Base-by-base conservation (phyloP, 2,888 invertebrate genomes). In the Limnephilus lunatus region DNA sequence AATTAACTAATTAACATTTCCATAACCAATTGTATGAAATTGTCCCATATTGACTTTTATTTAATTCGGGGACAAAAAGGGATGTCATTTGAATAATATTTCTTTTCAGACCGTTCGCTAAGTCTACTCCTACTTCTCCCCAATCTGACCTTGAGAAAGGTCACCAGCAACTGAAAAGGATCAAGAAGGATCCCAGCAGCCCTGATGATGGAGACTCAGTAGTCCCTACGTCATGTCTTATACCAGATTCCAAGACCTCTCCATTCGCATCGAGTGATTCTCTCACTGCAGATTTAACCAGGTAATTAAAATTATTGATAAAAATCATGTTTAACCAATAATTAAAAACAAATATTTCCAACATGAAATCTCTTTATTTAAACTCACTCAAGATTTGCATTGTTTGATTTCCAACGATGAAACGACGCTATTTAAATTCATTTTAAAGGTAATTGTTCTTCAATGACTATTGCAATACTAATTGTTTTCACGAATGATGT, bases 261-360 rank as follows among this genome's bases (percentile, higher is more conserved):
- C 97, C 97, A 12, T 98, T 98, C 95, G 98, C 98, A 88, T 98
- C 98, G 68, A 98, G 97, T 94, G 98, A 98, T 95, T 98, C 98
- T 19, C 95, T 98, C 93, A 97, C 98, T n/a, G 98, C 98, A 94
- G 98, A 98, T 94, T 95, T 96, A 89, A 97, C 97, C 25, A 93
- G 93, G 93, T 93, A 86, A 86, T 32, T 91, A n/a, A 19, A 82
- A 82, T 81, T 2, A 53, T 53, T 53, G 53, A 53, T 19, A 53
- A 2, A 19, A 53, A 53, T 15, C 4, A 53, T 4, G 15, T 14
- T 53, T 14, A 19, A 53, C 15, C 53, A 53, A 14, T 53, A 53
- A 19, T 53, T 53, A 19, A 53, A 53, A 19, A 19, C 19, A 19
- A 53, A 19, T 53, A 53, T 53, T 15, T 53, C 4, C 15, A 15